Percentiles rank a stretch among this genome's conserved stretches.
These are phyloP conservation scores for Sparus aurata DNA, from an alignment of 2,797 vertebrate species.

Conservation along the genomic window DNA sequence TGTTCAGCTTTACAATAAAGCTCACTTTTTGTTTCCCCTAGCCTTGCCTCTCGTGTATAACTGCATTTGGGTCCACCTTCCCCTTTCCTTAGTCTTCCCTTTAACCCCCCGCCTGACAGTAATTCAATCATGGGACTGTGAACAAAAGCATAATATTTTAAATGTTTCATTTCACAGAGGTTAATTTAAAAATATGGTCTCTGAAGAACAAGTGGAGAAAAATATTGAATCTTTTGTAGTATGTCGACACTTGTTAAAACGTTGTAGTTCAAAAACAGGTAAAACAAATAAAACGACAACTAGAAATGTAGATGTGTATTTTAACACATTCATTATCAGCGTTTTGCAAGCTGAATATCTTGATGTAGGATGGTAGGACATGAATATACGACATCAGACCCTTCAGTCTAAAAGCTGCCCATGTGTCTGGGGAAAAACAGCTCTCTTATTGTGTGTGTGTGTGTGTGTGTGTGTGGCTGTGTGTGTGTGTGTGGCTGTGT, in stretches of 20 bases:
- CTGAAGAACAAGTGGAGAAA: neutral
- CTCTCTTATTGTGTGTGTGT: neutral
- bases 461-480: no score
- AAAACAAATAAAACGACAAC: neutral
- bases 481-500: neutral
- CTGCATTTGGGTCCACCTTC: no score
- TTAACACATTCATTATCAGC: neutral
- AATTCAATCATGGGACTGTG: neutral
- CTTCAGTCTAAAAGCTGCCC: neutral
- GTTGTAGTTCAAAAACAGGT: neutral
- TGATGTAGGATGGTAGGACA: neutral
- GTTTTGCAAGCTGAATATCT: neutral
- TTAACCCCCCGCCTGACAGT: no score
- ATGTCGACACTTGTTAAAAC: neutral
- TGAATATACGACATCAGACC: neutral
- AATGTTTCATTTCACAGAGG: neutral
- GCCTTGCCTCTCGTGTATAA: no score
- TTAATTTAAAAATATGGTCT: slow-evolving; percentile 1
- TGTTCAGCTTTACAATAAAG: no score
- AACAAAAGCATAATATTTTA: neutral
- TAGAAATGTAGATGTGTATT: neutral
- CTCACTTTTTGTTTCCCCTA: no score
- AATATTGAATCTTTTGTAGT: neutral
- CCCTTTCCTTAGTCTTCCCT: no score
- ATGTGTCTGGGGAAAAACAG: slow-evolving; percentile 4